phyloP scores from a whole-genome alignment of 2,888 invertebrate genomes.

The Apocheima hispidaria region DNA sequence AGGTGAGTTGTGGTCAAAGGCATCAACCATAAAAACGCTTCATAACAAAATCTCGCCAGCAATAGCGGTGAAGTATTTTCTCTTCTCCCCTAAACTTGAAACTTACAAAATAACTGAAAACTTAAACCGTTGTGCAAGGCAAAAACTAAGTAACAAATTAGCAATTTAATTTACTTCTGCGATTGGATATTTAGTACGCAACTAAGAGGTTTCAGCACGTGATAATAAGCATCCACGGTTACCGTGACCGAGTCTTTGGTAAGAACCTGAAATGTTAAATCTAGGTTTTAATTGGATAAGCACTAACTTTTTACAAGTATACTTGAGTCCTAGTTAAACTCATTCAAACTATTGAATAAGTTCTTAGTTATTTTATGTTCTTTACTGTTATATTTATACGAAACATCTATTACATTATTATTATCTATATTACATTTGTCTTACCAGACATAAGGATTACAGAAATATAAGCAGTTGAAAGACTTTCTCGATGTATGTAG shows the following conservation, averaged over 20 bases:
- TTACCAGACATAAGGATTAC: no score
- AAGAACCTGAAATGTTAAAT: conserved; percentile 88
- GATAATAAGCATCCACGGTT: conserved; percentile 93
- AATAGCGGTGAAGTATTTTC: not conserved
- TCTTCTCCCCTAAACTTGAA: not conserved
- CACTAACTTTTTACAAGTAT: not conserved
- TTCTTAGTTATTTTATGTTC: no score
- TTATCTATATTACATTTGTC: no score
- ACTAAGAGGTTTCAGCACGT: conserved; percentile 89
- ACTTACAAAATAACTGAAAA: not conserved
- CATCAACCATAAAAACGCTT: not conserved
- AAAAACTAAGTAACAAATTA: not conserved
- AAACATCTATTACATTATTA: no score
- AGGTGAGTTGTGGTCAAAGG: no score
- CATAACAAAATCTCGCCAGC: not conserved
- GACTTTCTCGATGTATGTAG: no score
- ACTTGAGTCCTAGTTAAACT: no score
- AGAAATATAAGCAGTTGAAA: no score
- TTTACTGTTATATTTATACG: no score
- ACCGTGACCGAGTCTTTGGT: conserved; percentile 96
- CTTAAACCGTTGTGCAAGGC: conserved; percentile 9
- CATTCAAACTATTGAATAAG: no score
- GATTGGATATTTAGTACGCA: conserved; percentile 84
- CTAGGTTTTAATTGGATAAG: conserved; percentile 14
- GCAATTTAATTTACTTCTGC: conserved; percentile 51